Evolutionary conservation across 1,140 invertebrate species (phyloP), one percentile per base, ranked within the genome.

Genomic region (Hyposmocoma kahamanoa): DNA sequence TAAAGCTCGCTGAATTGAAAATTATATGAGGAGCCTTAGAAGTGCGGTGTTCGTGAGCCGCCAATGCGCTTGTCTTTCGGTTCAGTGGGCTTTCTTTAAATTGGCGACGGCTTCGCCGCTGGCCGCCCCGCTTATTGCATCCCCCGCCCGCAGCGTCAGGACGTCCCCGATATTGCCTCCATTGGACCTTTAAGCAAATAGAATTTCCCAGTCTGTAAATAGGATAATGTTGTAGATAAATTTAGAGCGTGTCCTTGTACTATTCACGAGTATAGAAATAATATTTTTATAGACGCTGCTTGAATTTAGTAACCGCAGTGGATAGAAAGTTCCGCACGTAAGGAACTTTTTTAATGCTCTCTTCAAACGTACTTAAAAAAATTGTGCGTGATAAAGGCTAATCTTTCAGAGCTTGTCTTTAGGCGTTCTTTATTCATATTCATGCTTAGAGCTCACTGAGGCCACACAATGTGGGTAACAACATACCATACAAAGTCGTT

Each of bases 61-160:
- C 84, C 82, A 86, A 84, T 87, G 79, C 83, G 82, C 84, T 87
- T 86, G 82, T 86, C 85, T 87, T 86, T 84, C 85, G 79, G 84
- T 86, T 87, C 85, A 87, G 62, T 87, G 85, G 78, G 85, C 78
- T 87, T 87, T 86, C 84, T 87, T 87, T 86, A 86, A 87, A 86
- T 87, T 86, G 84, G 77, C 84, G 85, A 80, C 73, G 75, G 79
- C 79, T 74, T 62, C 59, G 64, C 52, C 67, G 69, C 74, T 75
- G 71, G 70, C 74, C 78, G 74, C 72, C 72, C 70, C 71, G 76
- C 74, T 83, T 83, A 83, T 83, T 83, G 77, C 77, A 79, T 80
- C 72, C 68, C 70, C 74, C 67, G 63, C 71, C 70, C 66, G 72
- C 74, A 76, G 64, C 80, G 76, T 69, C 71, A 75, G 77, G 72